Evolutionary conservation across 2,797 vertebrate genomes (phyloP), one percentile per base, ranked within the genome.

Genomic region (Siniperca undulata): DNA sequence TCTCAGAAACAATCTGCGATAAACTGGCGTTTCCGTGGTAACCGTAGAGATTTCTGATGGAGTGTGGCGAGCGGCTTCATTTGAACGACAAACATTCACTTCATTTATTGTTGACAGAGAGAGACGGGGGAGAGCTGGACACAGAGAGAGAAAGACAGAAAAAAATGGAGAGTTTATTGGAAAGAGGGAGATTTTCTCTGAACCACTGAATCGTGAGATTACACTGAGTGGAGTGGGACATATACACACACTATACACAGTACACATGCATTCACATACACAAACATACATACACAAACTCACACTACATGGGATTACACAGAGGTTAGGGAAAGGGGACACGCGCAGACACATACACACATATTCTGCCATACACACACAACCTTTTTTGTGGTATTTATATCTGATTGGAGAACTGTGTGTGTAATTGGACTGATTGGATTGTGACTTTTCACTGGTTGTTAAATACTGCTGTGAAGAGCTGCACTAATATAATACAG

Each of bases 121-220:
- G 71, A 65, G 67, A 58, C 59, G 56, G 59, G 74, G 86, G 85
- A 84, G 59, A n/a, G 62, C 8, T 5, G 36, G 77, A 65, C 60
- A 61, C 62, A 64, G 71, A 67, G 77, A 59, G 38, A 52, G 73
- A 78, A 66, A 76, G 70, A 73, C 70, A 78, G 81, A 76, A 88
- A 88, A 30, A 91, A 92, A 90, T 71, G 8, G 56, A 74, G 80
- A 90, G 88, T 94, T 95, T 94, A 94, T 94, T 94, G 92, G 91
- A 93, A 93, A 94, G 87, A 86, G 80, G 84, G 91, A 95, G 95
- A 95, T 96, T 95, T 94, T 94, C 92, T 95, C 92, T 93, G 91
- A 96, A 90, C 89, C 95, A 95, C 88, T 95, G 95, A 95, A 83
- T 95, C 93, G 90, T 95, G 95, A 96, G 95, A 96, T 96, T 96